These are phyloP conservation scores for Ceyx cyanopectus DNA, from an alignment of 2,113 vertebrate genomes.

Conservation along the genomic window DNA sequence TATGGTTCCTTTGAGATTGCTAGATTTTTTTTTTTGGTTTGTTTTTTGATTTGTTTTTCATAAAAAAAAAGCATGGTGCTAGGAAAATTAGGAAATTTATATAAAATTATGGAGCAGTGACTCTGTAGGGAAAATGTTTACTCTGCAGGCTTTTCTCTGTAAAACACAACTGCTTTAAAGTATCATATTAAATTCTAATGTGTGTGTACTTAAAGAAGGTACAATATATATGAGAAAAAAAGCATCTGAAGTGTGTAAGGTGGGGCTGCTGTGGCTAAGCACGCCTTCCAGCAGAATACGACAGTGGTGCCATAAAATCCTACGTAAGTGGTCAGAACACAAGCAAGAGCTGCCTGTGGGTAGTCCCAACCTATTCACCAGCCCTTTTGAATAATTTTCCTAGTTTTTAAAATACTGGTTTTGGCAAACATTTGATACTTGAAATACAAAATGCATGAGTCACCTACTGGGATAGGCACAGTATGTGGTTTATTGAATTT, in stretches of 20 bases:
- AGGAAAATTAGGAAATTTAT: conserved; percentile 57
- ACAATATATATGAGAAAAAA: conserved; percentile 21
- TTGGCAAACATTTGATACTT: conserved; percentile 85
- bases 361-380: conserved; percentile 79
- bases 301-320: conserved; percentile 70
- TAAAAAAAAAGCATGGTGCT: conserved; percentile 16
- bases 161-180: conserved; percentile 57
- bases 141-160: conserved; percentile 55
- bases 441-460: conserved; percentile 84
- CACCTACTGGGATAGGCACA: conserved; percentile 82
- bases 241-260: neutral
- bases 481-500: conserved; percentile 86
- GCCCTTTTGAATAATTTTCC: conserved; percentile 79
- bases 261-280: conserved; percentile 56
- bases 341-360: conserved; percentile 77
- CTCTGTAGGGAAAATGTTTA: conserved; percentile 67
- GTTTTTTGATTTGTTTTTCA: neutral
- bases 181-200: conserved; percentile 57
- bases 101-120: conserved; percentile 37
- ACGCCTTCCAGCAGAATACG: conserved; percentile 27
- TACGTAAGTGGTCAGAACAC: conserved; percentile 78
- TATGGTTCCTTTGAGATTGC: conserved; percentile 1
- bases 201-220: conserved; percentile 33
- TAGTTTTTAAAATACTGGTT: conserved; percentile 85
- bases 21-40: neutral